These are phyloP conservation scores for Vombatus ursinus DNA, from an alignment of 2,113 vertebrate species.

Conservation along the genomic window DNA sequence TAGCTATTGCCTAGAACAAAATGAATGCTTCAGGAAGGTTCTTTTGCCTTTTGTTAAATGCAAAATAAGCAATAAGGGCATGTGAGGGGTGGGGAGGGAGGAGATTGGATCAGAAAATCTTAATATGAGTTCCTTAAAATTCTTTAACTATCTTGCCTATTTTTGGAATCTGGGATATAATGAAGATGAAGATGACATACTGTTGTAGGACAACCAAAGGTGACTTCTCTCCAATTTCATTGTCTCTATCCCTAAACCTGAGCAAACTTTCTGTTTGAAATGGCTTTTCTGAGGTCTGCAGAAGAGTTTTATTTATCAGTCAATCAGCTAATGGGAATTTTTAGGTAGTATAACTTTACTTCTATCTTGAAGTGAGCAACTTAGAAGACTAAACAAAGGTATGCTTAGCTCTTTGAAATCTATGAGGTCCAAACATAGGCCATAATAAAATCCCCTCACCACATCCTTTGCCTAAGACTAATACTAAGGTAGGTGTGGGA, in stretches of 20 bases:
- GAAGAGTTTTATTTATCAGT: not conserved
- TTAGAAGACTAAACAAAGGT: not conserved
- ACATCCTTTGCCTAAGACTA: not conserved
- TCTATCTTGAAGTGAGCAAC: not conserved
- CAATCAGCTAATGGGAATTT: not conserved
- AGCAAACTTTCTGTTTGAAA: not conserved
- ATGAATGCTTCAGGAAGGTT: not conserved
- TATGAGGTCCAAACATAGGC: not conserved
- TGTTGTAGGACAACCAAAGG: not conserved
- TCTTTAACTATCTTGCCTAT: not conserved
- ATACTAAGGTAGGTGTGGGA: not conserved
- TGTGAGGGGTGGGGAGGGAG: not conserved
- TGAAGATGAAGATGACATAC: not conserved
- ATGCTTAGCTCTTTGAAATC: not conserved
- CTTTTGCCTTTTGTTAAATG: conserved; percentile 23
- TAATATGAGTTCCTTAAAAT: not conserved
- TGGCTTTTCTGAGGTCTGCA: not conserved
- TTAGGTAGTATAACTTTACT: not conserved
- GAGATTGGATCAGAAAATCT: not conserved
- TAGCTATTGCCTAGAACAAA: not conserved
- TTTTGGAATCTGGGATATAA: not conserved
- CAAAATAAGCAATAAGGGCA: not conserved
- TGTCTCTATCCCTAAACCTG: not conserved
- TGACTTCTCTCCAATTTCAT: not conserved
- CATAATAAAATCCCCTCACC: not conserved